These are phyloP conservation scores for Malthinus seriepunctatus DNA, from an alignment of 2,888 invertebrate species.

Conservation along the genomic window DNA sequence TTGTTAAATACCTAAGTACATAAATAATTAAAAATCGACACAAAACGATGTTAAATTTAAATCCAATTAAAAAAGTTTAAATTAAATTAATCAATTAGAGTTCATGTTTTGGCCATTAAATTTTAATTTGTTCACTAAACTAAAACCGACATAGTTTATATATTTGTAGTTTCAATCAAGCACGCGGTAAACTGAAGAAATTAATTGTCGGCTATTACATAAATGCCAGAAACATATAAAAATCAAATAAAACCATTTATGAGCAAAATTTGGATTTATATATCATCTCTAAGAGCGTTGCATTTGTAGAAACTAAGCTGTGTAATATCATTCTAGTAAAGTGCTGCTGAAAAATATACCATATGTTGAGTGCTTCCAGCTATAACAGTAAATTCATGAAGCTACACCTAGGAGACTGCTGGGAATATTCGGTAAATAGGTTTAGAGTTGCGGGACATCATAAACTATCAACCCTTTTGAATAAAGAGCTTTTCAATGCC, in stretches of 20 bases:
- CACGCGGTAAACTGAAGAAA: too few relatives aligned
- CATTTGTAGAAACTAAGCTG: constrained; percentile 24
- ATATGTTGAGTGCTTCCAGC: constrained; percentile 43
- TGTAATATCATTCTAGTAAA: constrained; percentile 31
- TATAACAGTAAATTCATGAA: constrained; percentile 42
- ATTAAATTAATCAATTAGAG: too few relatives aligned
- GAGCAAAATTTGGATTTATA: constrained; percentile 9
- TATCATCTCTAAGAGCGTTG: constrained; percentile 10
- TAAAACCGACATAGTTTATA: too few relatives aligned
- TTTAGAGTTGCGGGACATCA: constrained; percentile 15
- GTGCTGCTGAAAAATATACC: constrained; percentile 41
- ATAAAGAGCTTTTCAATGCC: constrained; percentile 8
- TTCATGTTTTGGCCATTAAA: too few relatives aligned
- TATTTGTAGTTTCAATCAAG: too few relatives aligned
- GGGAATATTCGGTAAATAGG: constrained; percentile 23
- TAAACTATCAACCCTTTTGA: constrained; percentile 17
- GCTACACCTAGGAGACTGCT: constrained; percentile 28
- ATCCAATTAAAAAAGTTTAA: too few relatives aligned
- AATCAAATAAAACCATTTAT: not conserved
- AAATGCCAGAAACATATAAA: too few relatives aligned
- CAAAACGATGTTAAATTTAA: too few relatives aligned
- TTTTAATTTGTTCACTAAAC: too few relatives aligned
- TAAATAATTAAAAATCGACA: too few relatives aligned
- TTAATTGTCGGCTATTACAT: too few relatives aligned
- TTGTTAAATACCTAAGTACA: too few relatives aligned